Percentiles rank a stretch among this genome's conserved stretches.
phyloP scores from a whole-genome alignment of 1,140 invertebrate species.

The Radopholus similis region DNA sequence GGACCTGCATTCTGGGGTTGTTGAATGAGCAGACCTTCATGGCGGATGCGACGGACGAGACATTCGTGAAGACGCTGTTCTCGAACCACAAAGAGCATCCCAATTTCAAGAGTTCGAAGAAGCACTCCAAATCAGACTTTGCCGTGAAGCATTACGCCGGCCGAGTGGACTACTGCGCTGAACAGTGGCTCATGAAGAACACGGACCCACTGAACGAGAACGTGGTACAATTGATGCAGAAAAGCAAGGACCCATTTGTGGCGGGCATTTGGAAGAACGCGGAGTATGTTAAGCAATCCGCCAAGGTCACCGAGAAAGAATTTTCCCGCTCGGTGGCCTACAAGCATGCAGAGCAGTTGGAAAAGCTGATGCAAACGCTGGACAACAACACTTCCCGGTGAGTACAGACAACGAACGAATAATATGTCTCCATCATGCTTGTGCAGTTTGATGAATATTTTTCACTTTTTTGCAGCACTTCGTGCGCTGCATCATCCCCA shows the following conservation, averaged over 20 bases:
- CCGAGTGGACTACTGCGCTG: slow-evolving; percentile 88
- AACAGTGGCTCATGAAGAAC: slow-evolving; percentile 99
- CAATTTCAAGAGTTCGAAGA: slow-evolving; percentile 97
- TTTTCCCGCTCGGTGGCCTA: slow-evolving; percentile 95
- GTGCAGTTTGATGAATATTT: no score
- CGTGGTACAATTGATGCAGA: slow-evolving; percentile 89
- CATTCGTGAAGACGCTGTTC: slow-evolving; percentile 93
- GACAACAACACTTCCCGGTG: slow-evolving; percentile 95
- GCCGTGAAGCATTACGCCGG: slow-evolving; percentile 97
- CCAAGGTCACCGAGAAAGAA: slow-evolving; percentile 72
- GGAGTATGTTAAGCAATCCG: slow-evolving; percentile 82
- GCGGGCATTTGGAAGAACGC: slow-evolving; percentile 97
- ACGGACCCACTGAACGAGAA: slow-evolving; percentile 99
- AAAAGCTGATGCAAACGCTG: slow-evolving; percentile 91
- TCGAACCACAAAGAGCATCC: slow-evolving; percentile 83
- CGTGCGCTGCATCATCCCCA: slow-evolving; percentile 99
- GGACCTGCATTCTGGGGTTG: slow-evolving; percentile 95
- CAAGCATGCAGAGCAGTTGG: slow-evolving; percentile 94
- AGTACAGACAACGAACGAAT: no score
- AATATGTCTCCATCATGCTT: no score
- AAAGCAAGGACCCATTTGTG: slow-evolving; percentile 90
- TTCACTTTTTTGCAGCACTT: no score
- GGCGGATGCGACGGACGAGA: slow-evolving; percentile 98
- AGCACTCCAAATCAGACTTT: slow-evolving; percentile 81
- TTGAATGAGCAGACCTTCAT: slow-evolving; percentile 68